These are phyloP conservation scores for Corella eumyota DNA, from an alignment of 23 tunicate genomes.

Conservation along the genomic window DNA sequence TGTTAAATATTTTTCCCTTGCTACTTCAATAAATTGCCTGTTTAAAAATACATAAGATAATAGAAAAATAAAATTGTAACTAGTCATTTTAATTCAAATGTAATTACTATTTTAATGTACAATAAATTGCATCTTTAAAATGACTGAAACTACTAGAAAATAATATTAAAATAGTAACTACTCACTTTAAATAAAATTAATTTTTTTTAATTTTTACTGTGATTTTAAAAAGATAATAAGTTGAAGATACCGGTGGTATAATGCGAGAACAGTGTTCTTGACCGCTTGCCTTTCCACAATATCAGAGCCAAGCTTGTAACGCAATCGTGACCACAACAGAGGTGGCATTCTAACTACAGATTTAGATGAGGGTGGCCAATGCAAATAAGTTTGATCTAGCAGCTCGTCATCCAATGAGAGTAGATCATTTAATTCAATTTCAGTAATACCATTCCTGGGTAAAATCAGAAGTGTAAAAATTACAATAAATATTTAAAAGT, in stretches of 20 bases:
- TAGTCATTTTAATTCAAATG: background rate
- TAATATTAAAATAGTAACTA: background rate
- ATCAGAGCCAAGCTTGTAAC: conserved; percentile 39
- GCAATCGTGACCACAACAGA: conserved; percentile 41
- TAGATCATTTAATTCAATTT: conserved; percentile 60
- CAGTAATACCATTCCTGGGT: conserved; percentile 62
- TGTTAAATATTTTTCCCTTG: conserved; percentile 36
- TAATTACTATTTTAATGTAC: background rate
- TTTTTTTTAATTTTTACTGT: background rate
- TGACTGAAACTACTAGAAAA: background rate
- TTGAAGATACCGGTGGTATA: conserved; percentile 61
- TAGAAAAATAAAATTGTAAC: background rate
- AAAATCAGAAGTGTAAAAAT: background rate
- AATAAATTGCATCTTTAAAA: no score
- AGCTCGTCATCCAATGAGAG: conserved; percentile 71
- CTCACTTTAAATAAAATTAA: background rate
- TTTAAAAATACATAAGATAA: background rate
- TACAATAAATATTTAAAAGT: no score
- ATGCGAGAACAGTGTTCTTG: conserved; percentile 60
- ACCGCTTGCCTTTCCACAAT: conserved; percentile 71
- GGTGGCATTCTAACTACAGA: conserved; percentile 49
- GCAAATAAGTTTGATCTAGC: conserved; percentile 28
- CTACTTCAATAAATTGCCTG: conserved; percentile 82
- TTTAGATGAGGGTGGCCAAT: conserved; percentile 69
- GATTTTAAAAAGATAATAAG: no score